A percentile compares a stretch with the other conserved stretches of the same genome.
Conservation (phyloP, 2,888 invertebrate species). For the Nebria salina region DNA sequence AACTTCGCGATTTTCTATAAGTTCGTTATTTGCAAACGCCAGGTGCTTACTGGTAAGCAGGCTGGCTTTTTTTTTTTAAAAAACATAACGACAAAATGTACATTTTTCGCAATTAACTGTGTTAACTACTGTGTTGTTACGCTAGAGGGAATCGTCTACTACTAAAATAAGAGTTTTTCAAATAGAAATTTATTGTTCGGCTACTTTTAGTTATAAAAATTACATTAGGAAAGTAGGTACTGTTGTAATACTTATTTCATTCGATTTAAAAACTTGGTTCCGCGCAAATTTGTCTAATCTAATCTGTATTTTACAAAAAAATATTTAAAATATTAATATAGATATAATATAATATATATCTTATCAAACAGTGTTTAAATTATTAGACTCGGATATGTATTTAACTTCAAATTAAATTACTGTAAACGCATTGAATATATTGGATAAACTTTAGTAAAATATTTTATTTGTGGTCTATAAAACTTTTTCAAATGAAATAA, state of each 20-base stretch:
- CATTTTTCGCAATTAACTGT: conserved; percentile 16
- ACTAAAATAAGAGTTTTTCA: not conserved
- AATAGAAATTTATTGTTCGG: not conserved
- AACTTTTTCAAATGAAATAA: not conserved
- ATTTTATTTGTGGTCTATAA: too few species aligned
- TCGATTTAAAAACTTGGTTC: not conserved
- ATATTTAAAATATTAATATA: not conserved
- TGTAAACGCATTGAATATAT: too few species aligned
- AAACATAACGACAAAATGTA: conserved; percentile 5
- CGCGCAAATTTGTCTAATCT: too few species aligned
- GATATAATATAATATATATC: not conserved
- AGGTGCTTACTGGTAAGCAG: conserved; percentile 1
- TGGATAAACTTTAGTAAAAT: too few species aligned
- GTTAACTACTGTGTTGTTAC: not conserved
- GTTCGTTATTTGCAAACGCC: conserved; percentile 16
- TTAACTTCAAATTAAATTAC: not conserved
- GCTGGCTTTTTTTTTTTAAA: not conserved
- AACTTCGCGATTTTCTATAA: not conserved
- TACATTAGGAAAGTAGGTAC: not conserved
- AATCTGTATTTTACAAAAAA: too few species aligned
- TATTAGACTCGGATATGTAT: not conserved
- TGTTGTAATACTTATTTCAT: not conserved
- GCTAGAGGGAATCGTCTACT: conserved; percentile 1
- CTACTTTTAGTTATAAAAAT: not conserved
- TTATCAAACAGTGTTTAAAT: not conserved